These are phyloP conservation scores for Latrodectus elegans DNA, from an alignment of 2,888 invertebrate species.

Conservation along the genomic window DNA sequence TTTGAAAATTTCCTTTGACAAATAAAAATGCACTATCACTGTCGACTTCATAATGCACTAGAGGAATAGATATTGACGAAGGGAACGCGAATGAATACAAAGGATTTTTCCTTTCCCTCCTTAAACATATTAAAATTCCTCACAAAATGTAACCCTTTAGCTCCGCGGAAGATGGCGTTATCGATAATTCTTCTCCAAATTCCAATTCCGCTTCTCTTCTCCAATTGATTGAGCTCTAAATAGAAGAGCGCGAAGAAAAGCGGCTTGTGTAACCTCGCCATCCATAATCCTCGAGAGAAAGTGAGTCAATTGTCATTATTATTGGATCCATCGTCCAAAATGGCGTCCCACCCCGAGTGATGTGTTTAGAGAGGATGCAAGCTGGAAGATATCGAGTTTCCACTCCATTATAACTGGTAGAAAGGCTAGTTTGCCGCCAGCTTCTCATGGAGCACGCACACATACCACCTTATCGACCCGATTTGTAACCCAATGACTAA, in stretches of 20 bases:
- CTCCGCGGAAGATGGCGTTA: not conserved
- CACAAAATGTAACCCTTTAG: not conserved
- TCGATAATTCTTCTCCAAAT: conserved; percentile 5
- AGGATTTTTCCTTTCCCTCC: not conserved
- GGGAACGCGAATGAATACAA: too few species aligned
- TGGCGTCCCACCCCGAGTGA: not conserved
- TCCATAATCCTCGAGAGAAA: not conserved
- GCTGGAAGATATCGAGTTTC: conserved; percentile 5
- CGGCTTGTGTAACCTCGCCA: not conserved
- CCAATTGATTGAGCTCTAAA: not conserved
- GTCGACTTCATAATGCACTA: too few species aligned
- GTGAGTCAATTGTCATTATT: not conserved
- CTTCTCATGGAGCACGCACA: not conserved
- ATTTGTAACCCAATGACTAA: conserved; percentile 21
- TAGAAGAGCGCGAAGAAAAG: not conserved
- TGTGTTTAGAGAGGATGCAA: conserved; percentile 1
- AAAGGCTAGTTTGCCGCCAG: not conserved
- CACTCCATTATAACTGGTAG: not conserved
- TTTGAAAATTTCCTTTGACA: too few species aligned
- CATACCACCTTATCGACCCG: conserved; percentile 1
- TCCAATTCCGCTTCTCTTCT: not conserved
- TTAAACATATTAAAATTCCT: not conserved
- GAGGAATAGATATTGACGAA: too few species aligned
- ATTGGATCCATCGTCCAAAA: conserved; percentile 2
- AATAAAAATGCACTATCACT: too few species aligned